Base-by-base conservation (phyloP, 2,113 vertebrate genomes). In the Carettochelys insculpta region DNA sequence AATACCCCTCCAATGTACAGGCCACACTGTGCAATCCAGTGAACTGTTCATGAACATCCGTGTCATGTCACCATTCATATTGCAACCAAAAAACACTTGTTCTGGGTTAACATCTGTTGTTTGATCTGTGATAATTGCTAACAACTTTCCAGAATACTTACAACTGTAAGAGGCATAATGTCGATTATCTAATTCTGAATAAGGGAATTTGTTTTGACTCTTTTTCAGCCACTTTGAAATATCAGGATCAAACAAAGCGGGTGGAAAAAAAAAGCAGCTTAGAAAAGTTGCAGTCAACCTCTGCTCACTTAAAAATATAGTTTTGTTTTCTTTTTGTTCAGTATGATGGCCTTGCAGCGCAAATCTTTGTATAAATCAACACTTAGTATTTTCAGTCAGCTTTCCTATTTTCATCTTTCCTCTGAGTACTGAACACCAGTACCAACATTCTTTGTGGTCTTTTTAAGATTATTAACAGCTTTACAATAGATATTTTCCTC, bases 391-490 rank as follows among this genome's bases (percentile, higher is more conserved):
- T 90, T 87, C 71, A 84, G 80, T 45, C 91, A 61, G 48, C 61
- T 91, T 89, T 92, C 76, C 79, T 68, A 65, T 1, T 81, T 92
- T 90, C 82, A 52, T 79, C 58, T 3, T 0, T 51, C 90, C 91
- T 85, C 85, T 88, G 93, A 82, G 75, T 65, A 84, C 58, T 54
- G 80, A 48, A 34, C 75, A 58, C 22, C 12, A 61, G 77, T 88
- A 92, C 87, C 73, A 71, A 50, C 20, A 56, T 83, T 92, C 48
- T 78, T 71, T 84, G 90, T 82, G 91, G 85, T 75, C 93, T 95
- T 93, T 80, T 86, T 92, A 93, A 89, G 4, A 6, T 0, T 80
- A 89, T 43, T 76, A 89, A 87, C 51, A 87, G 84, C 80, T 92
- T 94, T 90, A 24, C 41, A 20, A 41, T 71, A 25, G 65, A 38